A percentile compares a stretch with the other conserved stretches of the same genome.
These are phyloP conservation scores for Sphaeridia pumilis DNA, from an alignment of 2,888 invertebrate genomes.

Conservation along the genomic window DNA sequence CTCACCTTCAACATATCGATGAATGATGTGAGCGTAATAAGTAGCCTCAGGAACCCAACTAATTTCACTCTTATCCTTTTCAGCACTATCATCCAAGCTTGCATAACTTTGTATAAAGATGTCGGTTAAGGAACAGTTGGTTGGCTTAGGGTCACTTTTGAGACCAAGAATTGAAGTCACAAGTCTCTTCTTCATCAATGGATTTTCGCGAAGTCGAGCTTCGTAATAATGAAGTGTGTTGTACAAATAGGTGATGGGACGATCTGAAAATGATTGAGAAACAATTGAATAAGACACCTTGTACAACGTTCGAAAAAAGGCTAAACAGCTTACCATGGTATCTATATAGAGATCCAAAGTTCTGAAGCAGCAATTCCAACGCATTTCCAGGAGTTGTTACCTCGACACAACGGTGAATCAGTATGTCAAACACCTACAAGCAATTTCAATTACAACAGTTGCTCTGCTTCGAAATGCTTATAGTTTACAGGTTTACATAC, in stretches of 20 bases:
- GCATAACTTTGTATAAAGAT: too few relatives aligned
- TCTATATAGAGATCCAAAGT: slow-evolving; percentile 80
- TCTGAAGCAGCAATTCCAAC: slow-evolving; percentile 75
- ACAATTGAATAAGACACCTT: too few relatives aligned
- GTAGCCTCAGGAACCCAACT: slow-evolving; percentile 78
- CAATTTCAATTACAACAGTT: not conserved
- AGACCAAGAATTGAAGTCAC: slow-evolving; percentile 80
- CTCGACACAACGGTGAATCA: slow-evolving; percentile 85
- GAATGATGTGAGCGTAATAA: slow-evolving; percentile 72
- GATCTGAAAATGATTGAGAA: too few relatives aligned
- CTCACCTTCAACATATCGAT: slow-evolving; percentile 77
- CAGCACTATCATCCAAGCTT: slow-evolving; percentile 54
- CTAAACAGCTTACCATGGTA: slow-evolving; percentile 61
- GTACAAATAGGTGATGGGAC: slow-evolving; percentile 89
- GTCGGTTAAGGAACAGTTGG: slow-evolving; percentile 78
- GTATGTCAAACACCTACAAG: slow-evolving; percentile 72
- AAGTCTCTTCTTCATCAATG: slow-evolving; percentile 67
- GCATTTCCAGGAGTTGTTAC: slow-evolving; percentile 78
- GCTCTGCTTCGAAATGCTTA: too few relatives aligned
- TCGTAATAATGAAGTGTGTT: slow-evolving; percentile 95
- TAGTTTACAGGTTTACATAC: too few relatives aligned
- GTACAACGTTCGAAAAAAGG: too few relatives aligned
- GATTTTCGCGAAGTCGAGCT: slow-evolving; percentile 67
- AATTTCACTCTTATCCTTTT: slow-evolving; percentile 53
- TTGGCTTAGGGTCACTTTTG: slow-evolving; percentile 65